phyloP scores from a whole-genome alignment of 2,797 vertebrate species.

The Nyctalus aviator region DNA sequence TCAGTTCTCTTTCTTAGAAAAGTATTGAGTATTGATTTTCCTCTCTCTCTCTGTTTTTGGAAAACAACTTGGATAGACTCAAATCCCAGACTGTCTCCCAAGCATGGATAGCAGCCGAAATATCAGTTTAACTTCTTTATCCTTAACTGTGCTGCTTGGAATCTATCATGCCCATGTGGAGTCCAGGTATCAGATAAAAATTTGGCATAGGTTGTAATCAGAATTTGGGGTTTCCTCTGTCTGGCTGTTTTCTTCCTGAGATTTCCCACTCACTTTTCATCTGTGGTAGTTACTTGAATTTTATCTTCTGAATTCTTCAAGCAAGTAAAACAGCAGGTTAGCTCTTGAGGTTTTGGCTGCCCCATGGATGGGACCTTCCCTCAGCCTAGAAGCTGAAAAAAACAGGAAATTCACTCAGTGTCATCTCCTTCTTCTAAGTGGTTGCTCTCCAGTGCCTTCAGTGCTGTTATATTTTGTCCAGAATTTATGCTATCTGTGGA shows the following conservation, averaged over 20 bases:
- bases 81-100: constrained; percentile 10
- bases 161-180: background rate
- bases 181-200: constrained; percentile 32
- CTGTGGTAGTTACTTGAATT: constrained; percentile 29
- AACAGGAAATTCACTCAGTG: constrained; percentile 58
- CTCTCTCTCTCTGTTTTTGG: background rate
- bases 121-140: constrained; percentile 28
- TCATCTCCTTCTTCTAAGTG: constrained; percentile 48
- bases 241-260: background rate
- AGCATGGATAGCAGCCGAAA: background rate
- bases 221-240: constrained; percentile 22
- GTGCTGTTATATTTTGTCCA: constrained; percentile 58
- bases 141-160: constrained; percentile 2
- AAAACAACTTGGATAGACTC: constrained; percentile 19
- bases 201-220: constrained; percentile 43
- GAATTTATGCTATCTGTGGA: constrained; percentile 53
- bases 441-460: constrained; percentile 37
- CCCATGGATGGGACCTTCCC: constrained; percentile 10
- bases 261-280: constrained; percentile 44
- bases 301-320: constrained; percentile 57
- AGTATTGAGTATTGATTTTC: background rate
- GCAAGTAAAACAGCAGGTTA: background rate
- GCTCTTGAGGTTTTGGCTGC: constrained; percentile 56
- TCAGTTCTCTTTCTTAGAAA: constrained; percentile 43
- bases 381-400: constrained; percentile 40